Evolutionary conservation across 1,140 invertebrate genomes (phyloP).

Genomic region (Pseudobourletiella spinata): DNA sequence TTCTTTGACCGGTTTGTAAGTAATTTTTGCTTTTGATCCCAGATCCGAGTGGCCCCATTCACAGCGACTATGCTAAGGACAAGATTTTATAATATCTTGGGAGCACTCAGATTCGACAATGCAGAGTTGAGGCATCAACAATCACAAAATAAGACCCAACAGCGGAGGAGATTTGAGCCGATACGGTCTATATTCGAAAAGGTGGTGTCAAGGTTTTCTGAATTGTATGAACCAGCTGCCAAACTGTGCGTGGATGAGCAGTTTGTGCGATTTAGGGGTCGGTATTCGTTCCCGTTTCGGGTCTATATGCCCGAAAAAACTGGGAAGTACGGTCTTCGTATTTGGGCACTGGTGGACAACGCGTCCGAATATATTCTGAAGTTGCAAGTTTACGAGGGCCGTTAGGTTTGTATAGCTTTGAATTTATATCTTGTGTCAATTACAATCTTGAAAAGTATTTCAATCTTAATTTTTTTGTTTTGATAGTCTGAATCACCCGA

Average conservation of each 20-base stretch:
- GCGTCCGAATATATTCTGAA: background rate
- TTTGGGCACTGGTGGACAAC: constrained; percentile 6
- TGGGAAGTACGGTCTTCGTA: constrained; percentile 37
- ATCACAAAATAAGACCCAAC: too few relatives aligned
- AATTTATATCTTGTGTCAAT: too few relatives aligned
- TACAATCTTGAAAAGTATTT: too few relatives aligned
- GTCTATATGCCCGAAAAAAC: constrained; percentile 40
- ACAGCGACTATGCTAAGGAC: background rate
- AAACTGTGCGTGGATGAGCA: background rate
- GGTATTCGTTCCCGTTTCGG: constrained; percentile 38
- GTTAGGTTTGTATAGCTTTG: too few relatives aligned
- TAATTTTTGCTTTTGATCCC: too few relatives aligned
- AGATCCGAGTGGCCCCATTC: too few relatives aligned
- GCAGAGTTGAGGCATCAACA: background rate
- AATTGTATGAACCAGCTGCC: background rate
- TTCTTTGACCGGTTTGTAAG: too few relatives aligned
- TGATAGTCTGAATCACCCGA: too few relatives aligned
- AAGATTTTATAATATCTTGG: background rate
- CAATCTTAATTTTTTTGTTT: too few relatives aligned
- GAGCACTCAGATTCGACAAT: background rate
- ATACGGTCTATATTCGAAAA: background rate
- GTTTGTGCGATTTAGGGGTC: constrained; percentile 15
- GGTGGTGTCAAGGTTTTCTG: background rate
- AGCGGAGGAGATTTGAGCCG: background rate
- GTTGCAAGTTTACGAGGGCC: background rate